A percentile compares a stretch with the other conserved stretches of the same genome.
phyloP scores from a whole-genome alignment of 1,140 invertebrate species.

The Trialeurodes vaporariorum region DNA sequence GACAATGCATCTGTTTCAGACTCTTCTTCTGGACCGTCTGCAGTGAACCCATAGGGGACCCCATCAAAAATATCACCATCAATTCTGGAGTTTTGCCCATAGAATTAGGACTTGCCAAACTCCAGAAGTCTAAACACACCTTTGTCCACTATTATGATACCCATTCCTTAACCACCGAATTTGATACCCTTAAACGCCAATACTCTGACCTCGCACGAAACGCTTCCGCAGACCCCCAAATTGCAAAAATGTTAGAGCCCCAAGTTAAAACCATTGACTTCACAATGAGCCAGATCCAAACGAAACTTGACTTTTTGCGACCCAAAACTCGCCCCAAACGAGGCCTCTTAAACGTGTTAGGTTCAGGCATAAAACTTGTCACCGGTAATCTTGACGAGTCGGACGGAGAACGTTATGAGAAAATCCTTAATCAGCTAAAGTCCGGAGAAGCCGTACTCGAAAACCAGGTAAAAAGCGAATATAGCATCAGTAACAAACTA shows the following conservation, averaged over 20 bases:
- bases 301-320: too few species aligned
- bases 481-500: not conserved
- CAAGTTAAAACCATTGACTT: too few species aligned
- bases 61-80: constrained; percentile 7
- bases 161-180: not conserved
- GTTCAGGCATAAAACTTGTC: constrained; percentile 2
- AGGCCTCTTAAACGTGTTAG: not conserved
- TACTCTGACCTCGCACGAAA: too few species aligned
- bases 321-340: not conserved
- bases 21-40: not conserved
- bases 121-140: not conserved
- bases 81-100: constrained; percentile 3
- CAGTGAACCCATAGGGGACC: not conserved
- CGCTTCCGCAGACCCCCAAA: too few species aligned
- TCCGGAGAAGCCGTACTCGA: not conserved
- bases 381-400: not conserved
- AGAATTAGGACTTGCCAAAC: constrained; percentile 1
- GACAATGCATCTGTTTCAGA: too few species aligned
- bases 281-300: too few species aligned
- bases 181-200: constrained; percentile 2
- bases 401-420: not conserved
- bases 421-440: not conserved
- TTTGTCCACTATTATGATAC: constrained; percentile 1
- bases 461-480: too few species aligned
- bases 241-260: too few species aligned